A percentile compares a stretch with the other conserved stretches of the same genome.
phyloP scores from a whole-genome alignment of 2,797 vertebrate species.

The Paguma larvata region DNA sequence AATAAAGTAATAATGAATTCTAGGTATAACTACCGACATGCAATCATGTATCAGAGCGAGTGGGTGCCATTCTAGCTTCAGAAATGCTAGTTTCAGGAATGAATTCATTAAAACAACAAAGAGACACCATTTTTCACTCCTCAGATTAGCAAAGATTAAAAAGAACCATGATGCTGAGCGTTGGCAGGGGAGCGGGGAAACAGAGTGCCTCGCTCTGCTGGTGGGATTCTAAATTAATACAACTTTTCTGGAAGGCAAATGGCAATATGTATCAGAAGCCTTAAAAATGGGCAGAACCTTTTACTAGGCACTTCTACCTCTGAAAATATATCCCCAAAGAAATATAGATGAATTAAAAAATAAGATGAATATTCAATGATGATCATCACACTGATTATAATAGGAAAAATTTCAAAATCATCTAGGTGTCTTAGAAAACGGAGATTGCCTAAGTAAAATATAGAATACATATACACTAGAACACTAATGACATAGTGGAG shows the following conservation, averaged over 20 bases:
- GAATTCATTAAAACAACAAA: slow-evolving; percentile 75
- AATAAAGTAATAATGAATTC: slow-evolving; percentile 30
- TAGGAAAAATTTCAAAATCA: background rate
- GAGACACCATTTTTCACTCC: slow-evolving; percentile 68
- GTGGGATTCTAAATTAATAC: slow-evolving; percentile 71
- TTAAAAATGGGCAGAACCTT: slow-evolving; percentile 38
- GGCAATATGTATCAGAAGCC: slow-evolving; percentile 55
- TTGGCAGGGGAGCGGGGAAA: slow-evolving; percentile 12
- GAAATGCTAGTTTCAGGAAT: slow-evolving; percentile 55
- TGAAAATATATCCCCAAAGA: slow-evolving; percentile 48
- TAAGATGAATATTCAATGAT: background rate
- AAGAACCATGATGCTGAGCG: slow-evolving; percentile 36
- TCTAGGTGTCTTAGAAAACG: background rate
- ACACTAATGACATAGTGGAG: slow-evolving; percentile 15
- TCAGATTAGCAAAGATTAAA: slow-evolving; percentile 74
- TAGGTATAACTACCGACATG: background rate
- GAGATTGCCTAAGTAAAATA: slow-evolving; percentile 14
- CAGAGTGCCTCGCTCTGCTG: background rate
- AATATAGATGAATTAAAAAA: background rate
- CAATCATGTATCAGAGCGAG: background rate
- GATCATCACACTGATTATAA: background rate
- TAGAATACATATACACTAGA: background rate
- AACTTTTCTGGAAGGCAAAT: slow-evolving; percentile 55
- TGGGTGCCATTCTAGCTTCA: background rate
- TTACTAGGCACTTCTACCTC: background rate